Percentiles rank a stretch among this genome's conserved stretches.
These are phyloP conservation scores for Thyatira batis DNA, from an alignment of 2,888 invertebrate genomes.

Conservation along the genomic window DNA sequence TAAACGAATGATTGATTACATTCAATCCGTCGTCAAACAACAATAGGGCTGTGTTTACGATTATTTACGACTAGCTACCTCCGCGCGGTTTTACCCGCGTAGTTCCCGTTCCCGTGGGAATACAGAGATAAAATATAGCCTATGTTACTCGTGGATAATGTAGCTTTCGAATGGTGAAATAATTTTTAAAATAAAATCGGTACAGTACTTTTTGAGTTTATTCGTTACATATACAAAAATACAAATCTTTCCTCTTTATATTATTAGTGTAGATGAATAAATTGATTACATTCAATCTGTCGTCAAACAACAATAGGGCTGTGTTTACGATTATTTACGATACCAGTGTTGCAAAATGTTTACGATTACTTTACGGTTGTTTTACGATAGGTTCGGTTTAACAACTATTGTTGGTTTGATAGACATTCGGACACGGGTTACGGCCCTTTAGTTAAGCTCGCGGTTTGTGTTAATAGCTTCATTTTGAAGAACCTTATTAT, in stretches of 20 bases:
- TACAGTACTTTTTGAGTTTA: too few relatives aligned
- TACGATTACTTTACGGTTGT: not conserved
- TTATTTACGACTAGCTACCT: not conserved
- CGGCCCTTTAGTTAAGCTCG: not conserved
- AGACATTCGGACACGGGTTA: not conserved
- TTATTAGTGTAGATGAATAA: too few relatives aligned
- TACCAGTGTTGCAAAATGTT: not conserved
- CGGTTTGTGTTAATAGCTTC: not conserved
- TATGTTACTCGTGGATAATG: too few relatives aligned
- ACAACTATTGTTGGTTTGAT: not conserved
- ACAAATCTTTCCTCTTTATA: too few relatives aligned
- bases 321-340: not conserved
- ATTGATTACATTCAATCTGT: not conserved
- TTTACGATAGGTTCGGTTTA: not conserved
- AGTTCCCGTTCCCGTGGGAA: too few relatives aligned
- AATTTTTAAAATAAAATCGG: too few relatives aligned
- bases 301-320: not conserved
- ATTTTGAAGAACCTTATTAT: not conserved
- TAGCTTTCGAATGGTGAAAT: too few relatives aligned
- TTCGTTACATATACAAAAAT: too few relatives aligned
- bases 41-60: not conserved
- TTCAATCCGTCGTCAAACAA: not conserved
- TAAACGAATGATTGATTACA: not conserved
- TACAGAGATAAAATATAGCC: too few relatives aligned
- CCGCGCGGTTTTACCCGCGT: too few relatives aligned